Evolutionary conservation across 2,113 vertebrate species (phyloP).

Genomic region (Ameiurus melas): DNA sequence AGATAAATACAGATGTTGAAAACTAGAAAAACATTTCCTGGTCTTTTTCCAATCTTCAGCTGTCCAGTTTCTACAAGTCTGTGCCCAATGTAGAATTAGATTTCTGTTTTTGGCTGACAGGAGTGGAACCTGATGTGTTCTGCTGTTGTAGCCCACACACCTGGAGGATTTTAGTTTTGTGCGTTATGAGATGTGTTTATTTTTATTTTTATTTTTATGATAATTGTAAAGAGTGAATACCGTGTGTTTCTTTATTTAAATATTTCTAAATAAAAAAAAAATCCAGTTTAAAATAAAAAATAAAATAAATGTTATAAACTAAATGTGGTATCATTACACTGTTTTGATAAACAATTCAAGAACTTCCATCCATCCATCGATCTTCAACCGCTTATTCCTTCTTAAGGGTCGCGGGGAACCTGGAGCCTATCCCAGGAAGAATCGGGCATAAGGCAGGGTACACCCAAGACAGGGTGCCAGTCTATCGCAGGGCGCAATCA

Average conservation of each 20-base stretch:
- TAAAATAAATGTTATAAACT: background rate
- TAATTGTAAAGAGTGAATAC: background rate
- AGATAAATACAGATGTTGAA: background rate
- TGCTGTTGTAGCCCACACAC: background rate
- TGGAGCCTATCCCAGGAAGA: too few species aligned
- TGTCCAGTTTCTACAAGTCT: background rate
- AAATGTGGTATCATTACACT: background rate
- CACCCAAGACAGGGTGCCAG: too few species aligned
- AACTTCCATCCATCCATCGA: too few species aligned
- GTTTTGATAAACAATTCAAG: slow-evolving; percentile 5
- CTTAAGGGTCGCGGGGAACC: too few species aligned
- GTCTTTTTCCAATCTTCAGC: background rate
- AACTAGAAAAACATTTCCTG: background rate
- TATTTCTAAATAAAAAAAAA: background rate
- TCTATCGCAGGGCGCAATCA: too few species aligned
- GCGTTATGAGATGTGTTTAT: background rate
- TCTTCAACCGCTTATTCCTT: too few species aligned
- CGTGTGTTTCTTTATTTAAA: background rate
- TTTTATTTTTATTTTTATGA: too few species aligned
- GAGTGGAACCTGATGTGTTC: background rate
- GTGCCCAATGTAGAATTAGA: background rate
- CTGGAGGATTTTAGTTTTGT: background rate
- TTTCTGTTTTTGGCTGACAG: background rate
- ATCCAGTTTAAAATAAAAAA: background rate
- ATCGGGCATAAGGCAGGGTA: too few species aligned